Conservation (phyloP, 1,140 invertebrate species). For the Drosophila nigrodunni region DNA sequence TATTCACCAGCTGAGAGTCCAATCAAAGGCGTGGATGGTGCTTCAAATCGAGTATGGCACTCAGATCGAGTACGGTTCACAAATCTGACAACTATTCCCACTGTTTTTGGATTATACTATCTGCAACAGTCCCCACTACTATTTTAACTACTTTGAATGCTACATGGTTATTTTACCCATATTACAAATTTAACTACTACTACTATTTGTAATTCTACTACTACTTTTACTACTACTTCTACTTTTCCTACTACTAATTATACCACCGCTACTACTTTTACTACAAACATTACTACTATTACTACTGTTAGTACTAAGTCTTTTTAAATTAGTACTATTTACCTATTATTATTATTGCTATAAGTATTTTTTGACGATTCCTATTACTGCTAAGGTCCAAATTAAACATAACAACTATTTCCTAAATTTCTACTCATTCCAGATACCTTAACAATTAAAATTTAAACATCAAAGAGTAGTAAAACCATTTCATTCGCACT, state of each 20-base stretch:
- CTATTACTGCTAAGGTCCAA: no score
- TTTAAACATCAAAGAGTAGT: not conserved
- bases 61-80: constrained; percentile 1
- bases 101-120: not conserved
- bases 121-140: not conserved
- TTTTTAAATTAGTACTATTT: no score
- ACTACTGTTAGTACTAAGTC: no score
- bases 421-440: not conserved
- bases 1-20: constrained; percentile 3
- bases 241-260: no score
- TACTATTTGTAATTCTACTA: no score
- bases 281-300: no score
- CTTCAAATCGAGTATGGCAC: constrained; percentile 12
- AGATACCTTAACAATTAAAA: not conserved
- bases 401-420: not conserved
- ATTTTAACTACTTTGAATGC: not conserved
- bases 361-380: no score
- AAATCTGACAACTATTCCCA: not conserved
- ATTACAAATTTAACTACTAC: no score
- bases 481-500: constrained; percentile 34
- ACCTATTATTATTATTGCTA: no score
- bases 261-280: no score
- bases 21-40: constrained; percentile 41
- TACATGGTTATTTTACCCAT: no score
- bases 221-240: no score